A percentile compares a stretch with the other conserved stretches of the same genome.
These are phyloP conservation scores for Heteromurus nitidus DNA, from an alignment of 2,888 invertebrate species.

Conservation along the genomic window DNA sequence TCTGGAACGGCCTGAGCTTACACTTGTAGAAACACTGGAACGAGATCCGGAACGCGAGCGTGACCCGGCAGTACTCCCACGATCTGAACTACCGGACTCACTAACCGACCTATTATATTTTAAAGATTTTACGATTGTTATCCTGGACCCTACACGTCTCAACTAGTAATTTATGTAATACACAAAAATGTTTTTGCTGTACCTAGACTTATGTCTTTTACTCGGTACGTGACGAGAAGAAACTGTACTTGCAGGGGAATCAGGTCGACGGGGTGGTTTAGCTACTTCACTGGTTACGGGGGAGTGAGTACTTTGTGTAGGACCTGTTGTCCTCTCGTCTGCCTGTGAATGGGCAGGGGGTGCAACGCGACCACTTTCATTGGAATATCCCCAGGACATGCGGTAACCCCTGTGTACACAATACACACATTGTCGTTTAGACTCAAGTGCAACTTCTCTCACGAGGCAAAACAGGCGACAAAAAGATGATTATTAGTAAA, in stretches of 20 bases:
- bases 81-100: constrained; percentile 74
- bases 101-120: constrained; percentile 73
- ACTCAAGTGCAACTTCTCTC: too few relatives aligned
- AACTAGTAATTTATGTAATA: too few relatives aligned
- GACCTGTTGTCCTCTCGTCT: constrained; percentile 71
- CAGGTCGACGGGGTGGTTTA: constrained; percentile 72
- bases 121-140: too few relatives aligned
- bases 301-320: constrained; percentile 68
- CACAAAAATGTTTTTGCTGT: too few relatives aligned
- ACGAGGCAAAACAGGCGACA: too few relatives aligned
- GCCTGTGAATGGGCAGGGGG: constrained; percentile 72
- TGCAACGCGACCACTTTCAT: constrained; percentile 71
- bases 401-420: constrained; percentile 73
- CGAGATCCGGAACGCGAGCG: constrained; percentile 76
- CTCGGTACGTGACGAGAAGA: constrained; percentile 73
- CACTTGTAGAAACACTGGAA: constrained; percentile 80
- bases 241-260: constrained; percentile 73
- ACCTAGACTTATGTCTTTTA: constrained; percentile 73
- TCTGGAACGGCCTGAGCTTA: constrained; percentile 77
- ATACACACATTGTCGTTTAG: too few relatives aligned
- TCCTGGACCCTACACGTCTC: too few relatives aligned
- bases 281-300: constrained; percentile 70
- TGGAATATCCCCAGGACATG: constrained; percentile 72
- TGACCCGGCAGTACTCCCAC: constrained; percentile 75
- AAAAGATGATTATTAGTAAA: neutral